Conservation (phyloP, 2,113 vertebrate species). For the Ivindomyrus marchei region DNA sequence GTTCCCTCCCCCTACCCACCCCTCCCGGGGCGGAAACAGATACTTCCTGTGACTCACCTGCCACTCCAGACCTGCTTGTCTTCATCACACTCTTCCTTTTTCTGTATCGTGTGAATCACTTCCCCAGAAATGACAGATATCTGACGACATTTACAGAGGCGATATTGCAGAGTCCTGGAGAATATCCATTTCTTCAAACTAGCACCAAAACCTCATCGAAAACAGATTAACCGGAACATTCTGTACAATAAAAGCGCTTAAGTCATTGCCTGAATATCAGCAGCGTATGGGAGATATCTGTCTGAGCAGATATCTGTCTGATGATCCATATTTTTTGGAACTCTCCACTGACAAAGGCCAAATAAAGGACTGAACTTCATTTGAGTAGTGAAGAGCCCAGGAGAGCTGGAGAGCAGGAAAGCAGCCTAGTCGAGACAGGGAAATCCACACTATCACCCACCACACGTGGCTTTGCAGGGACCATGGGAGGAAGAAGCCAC, state of each 20-base stretch:
- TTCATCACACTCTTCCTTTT: not conserved
- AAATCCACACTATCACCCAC: not conserved
- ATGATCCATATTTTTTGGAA: not conserved
- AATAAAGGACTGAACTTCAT: not conserved
- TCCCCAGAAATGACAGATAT: not conserved
- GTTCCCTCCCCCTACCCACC: not conserved
- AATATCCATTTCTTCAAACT: not conserved
- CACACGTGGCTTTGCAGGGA: not conserved
- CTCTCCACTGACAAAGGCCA: not conserved
- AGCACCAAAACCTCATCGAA: not conserved
- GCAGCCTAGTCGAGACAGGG: not conserved
- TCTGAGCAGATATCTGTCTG: not conserved
- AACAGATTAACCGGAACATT: not conserved
- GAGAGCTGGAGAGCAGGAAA: not conserved
- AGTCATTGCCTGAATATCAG: not conserved
- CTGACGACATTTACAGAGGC: not conserved
- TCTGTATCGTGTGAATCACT: not conserved
- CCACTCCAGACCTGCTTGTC: not conserved
- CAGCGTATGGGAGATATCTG: not conserved
- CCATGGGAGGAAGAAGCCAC: not conserved
- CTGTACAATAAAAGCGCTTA: not conserved
- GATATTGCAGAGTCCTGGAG: not conserved
- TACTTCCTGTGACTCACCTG: not conserved
- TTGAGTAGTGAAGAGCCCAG: not conserved
- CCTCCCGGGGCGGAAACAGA: not conserved